Base-by-base conservation (phyloP, 1,140 invertebrate genomes). In the Drosophila santomea region DNA sequence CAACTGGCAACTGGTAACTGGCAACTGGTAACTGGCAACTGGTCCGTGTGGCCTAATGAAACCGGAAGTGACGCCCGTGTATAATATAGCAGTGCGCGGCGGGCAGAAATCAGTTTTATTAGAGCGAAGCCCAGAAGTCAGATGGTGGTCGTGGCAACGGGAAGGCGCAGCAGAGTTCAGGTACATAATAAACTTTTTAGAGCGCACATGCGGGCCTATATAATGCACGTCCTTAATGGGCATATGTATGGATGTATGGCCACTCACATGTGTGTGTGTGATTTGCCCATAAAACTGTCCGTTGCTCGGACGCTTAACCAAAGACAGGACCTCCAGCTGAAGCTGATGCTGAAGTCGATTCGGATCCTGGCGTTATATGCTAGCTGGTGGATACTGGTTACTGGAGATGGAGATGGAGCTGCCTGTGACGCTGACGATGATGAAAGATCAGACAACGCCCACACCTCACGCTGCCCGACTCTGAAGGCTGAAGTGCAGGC, bases 381-480 rank as follows among this genome's bases (percentile, higher is more conserved):
- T 50, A 25, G 25, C 15, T 51, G 23, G 12, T 32, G 52, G 41
- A 35, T 68, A 4, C 60, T 38, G 60, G 20, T 20, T 20, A 20
- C 20, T 20, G 20, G 20, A 20, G 20, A 20, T 20, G 20, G 28
- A 51, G 25, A 47, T 43, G 67, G 56, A 47, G 38, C 43, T 72
- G 68, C 69, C 68, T 67, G 47, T 72, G 69, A 74, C 78, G 36
- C 79, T 77, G 81, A 74, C 62, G 80, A 74, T 88, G 84, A 88
- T 84, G 83, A 88, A 89, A 89, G 84, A 88, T 89, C 84, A 89
- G 83, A 89, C 76, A 80, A 61, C 63, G 73, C 68, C 68, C 84
- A 71, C 85, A 89, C 75, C 80, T 80, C 61, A 54, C 50, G 58
- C 47, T 80, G 67, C 72, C 59, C 47, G 79, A 76, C 56, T 76